Evolutionary conservation across 2,888 invertebrate species (phyloP).

Genomic region (Cephonodes hylas): DNA sequence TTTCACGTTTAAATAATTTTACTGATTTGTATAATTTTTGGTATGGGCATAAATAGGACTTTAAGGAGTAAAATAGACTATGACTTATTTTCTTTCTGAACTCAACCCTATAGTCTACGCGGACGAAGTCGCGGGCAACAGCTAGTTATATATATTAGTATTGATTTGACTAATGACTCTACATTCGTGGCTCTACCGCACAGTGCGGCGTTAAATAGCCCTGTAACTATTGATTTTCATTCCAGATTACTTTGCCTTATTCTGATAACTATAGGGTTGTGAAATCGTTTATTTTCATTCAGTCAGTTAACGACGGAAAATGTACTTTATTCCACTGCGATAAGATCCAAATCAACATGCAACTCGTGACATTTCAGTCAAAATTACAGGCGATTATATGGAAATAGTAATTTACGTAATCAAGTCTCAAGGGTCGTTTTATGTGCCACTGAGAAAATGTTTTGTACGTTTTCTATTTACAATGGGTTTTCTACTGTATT

Average conservation of each 20-base stretch:
- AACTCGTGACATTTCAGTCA: background rate
- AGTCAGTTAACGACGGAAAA: background rate
- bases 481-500: background rate
- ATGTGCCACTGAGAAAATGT: background rate
- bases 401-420: slow-evolving; percentile 11
- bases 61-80: too few relatives aligned
- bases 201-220: background rate
- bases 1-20: too few relatives aligned
- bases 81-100: too few relatives aligned
- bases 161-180: background rate
- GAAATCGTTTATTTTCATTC: background rate
- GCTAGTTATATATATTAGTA: too few relatives aligned
- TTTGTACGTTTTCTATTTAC: background rate
- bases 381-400: slow-evolving; percentile 9
- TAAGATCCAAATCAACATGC: background rate
- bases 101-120: too few relatives aligned
- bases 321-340: background rate
- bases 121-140: too few relatives aligned
- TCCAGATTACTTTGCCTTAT: background rate
- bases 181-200: background rate
- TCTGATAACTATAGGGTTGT: background rate
- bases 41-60: too few relatives aligned
- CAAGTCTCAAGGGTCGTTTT: slow-evolving; percentile 2
- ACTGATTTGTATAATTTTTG: too few relatives aligned
- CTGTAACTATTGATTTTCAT: background rate